A percentile compares a stretch with the other conserved stretches of the same genome.
These are phyloP conservation scores for Aphelinus certus DNA, from an alignment of 1,140 invertebrate species.

Conservation along the genomic window DNA sequence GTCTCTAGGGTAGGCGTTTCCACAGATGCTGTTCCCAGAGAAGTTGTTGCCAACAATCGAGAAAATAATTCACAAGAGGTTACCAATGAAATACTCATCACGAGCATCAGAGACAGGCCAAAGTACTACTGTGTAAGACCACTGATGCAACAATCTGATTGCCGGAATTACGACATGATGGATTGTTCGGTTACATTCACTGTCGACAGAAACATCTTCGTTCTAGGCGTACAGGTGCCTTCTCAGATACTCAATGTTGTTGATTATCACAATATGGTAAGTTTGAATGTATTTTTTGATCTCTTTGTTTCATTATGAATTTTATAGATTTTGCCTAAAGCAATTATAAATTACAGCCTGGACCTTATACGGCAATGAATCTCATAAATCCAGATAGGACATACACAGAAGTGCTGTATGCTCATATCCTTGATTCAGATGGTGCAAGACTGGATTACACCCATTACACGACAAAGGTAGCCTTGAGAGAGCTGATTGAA, in stretches of 20 bases:
- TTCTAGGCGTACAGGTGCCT: conserved; percentile 74
- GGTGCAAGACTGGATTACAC: conserved; percentile 80
- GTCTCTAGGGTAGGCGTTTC: not conserved
- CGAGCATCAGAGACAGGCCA: conserved; percentile 56
- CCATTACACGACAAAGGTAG: conserved; percentile 77
- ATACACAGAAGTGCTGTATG: conserved; percentile 82
- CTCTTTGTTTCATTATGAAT: too few species aligned
- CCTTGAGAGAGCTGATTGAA: conserved; percentile 73
- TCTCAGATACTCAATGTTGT: conserved; percentile 51
- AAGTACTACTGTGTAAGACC: conserved; percentile 75
- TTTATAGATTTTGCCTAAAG: not conserved
- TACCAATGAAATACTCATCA: conserved; percentile 31
- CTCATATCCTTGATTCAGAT: conserved; percentile 79
- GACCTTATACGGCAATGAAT: conserved; percentile 64
- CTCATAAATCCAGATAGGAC: not conserved
- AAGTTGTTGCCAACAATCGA: too few species aligned
- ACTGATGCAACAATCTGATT: conserved; percentile 72
- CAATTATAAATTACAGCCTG: not conserved
- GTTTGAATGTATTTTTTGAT: not conserved
- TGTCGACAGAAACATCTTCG: conserved; percentile 81
- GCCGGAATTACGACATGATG: conserved; percentile 75
- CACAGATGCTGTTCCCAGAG: too few species aligned
- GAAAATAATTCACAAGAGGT: conserved; percentile 22
- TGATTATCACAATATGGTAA: not conserved
- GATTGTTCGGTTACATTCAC: conserved; percentile 81